These are phyloP conservation scores for Drosophila teissieri DNA, from an alignment of 1,140 invertebrate genomes.

Conservation along the genomic window DNA sequence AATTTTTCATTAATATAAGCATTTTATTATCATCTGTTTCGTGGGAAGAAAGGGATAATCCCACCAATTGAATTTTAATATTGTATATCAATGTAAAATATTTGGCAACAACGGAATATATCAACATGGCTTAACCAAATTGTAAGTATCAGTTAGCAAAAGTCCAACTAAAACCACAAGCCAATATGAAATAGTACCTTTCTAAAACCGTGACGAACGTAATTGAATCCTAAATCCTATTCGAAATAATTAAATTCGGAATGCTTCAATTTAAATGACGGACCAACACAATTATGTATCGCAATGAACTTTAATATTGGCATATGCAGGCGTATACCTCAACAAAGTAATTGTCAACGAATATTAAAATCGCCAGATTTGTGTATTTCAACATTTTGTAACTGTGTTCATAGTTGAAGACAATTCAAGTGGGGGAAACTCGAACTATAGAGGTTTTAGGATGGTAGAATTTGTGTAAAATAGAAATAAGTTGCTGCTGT, in stretches of 20 bases:
- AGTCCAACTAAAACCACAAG: neutral
- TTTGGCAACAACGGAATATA: too few relatives aligned
- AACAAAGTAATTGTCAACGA: neutral
- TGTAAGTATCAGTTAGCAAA: too few relatives aligned
- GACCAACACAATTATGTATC: too few relatives aligned
- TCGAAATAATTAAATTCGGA: too few relatives aligned
- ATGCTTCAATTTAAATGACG: too few relatives aligned
- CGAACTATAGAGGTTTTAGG: neutral
- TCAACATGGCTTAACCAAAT: too few relatives aligned
- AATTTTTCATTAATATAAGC: neutral
- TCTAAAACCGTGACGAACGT: neutral
- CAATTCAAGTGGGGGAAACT: neutral
- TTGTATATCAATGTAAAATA: neutral
- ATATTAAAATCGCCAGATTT: neutral
- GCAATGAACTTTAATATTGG: too few relatives aligned
- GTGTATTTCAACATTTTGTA: neutral
- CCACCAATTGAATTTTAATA: neutral
- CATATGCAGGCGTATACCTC: neutral
- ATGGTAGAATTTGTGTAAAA: neutral
- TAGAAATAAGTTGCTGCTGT: conserved; percentile 61
- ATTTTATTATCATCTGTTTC: neutral
- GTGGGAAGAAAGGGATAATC: neutral
- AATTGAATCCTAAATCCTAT: neutral
- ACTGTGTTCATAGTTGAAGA: neutral
- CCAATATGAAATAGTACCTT: neutral